phyloP scores from a whole-genome alignment of 2,797 vertebrate genomes.

The Antennarius maculatus region DNA sequence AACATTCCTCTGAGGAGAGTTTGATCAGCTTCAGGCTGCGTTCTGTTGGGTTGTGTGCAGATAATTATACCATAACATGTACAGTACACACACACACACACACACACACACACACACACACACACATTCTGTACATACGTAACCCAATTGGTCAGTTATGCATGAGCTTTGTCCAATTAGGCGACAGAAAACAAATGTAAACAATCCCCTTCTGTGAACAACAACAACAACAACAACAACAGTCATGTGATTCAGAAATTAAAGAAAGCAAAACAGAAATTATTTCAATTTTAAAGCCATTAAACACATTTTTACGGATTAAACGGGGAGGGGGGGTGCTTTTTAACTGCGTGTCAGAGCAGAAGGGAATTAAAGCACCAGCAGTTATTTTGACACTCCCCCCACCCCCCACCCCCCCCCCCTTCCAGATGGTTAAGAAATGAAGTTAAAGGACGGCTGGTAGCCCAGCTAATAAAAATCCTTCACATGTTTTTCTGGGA shows the following conservation, averaged over 20 bases:
- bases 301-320: neutral
- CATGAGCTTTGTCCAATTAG: conserved; percentile 42
- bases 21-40: too few species aligned
- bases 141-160: conserved; percentile 38
- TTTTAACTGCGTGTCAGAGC: neutral
- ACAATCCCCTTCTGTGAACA: conserved; percentile 13
- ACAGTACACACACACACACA: too few species aligned
- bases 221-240: conserved; percentile 5
- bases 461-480: conserved; percentile 40
- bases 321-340: neutral
- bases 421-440: conserved; percentile 62
- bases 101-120: neutral
- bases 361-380: conserved; percentile 15
- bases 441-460: conserved; percentile 52
- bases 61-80: too few species aligned
- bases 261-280: neutral
- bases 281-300: neutral
- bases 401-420: conserved; percentile 7
- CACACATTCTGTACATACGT: conserved; percentile 6
- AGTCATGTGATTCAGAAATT: conserved; percentile 4
- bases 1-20: too few species aligned
- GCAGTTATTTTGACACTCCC: conserved; percentile 49
- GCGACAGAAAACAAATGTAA: conserved; percentile 40
- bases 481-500: conserved; percentile 43
- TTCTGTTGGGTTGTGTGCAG: too few species aligned